Percentiles rank a stretch among this genome's conserved stretches.
phyloP scores from a whole-genome alignment of 2,113 vertebrate species.

The Misgurnus anguillicaudatus region DNA sequence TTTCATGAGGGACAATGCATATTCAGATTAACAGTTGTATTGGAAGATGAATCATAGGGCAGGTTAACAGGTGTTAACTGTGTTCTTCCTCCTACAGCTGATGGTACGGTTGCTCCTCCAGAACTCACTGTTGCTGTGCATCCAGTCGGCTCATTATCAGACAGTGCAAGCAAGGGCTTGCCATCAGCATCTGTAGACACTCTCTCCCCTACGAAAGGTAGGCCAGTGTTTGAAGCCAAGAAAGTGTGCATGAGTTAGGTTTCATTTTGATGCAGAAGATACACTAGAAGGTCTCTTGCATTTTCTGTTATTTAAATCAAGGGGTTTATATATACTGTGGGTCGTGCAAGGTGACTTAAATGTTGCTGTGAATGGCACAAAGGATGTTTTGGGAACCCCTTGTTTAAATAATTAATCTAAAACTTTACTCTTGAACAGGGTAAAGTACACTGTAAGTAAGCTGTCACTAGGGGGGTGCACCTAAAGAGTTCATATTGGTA shows the following conservation, averaged over 20 bases:
- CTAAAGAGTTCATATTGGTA: too few relatives aligned
- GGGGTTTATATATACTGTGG: too few relatives aligned
- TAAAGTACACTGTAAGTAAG: too few relatives aligned
- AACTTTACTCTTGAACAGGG: too few relatives aligned
- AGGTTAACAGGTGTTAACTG: not conserved
- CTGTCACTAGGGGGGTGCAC: too few relatives aligned
- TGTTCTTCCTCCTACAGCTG: constrained; percentile 52
- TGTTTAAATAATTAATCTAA: too few relatives aligned
- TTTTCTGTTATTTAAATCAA: too few relatives aligned
- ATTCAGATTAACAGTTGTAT: not conserved
- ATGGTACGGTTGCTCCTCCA: constrained; percentile 61
- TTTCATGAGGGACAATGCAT: not conserved
- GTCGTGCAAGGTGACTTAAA: too few relatives aligned
- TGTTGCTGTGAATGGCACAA: too few relatives aligned
- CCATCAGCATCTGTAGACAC: constrained; percentile 40
- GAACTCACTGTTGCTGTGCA: constrained; percentile 57
- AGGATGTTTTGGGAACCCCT: too few relatives aligned
- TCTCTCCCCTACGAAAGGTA: constrained; percentile 57
- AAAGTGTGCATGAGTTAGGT: not conserved
- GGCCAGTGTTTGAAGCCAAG: not conserved
- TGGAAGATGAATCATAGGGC: not conserved
- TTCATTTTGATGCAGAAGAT: not conserved
- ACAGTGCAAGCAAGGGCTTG: constrained; percentile 55
- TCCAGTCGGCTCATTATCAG: constrained; percentile 66
- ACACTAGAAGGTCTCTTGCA: too few relatives aligned